Evolutionary conservation across 2,888 invertebrate genomes (phyloP).

Genomic region (Volucella zonaria): DNA sequence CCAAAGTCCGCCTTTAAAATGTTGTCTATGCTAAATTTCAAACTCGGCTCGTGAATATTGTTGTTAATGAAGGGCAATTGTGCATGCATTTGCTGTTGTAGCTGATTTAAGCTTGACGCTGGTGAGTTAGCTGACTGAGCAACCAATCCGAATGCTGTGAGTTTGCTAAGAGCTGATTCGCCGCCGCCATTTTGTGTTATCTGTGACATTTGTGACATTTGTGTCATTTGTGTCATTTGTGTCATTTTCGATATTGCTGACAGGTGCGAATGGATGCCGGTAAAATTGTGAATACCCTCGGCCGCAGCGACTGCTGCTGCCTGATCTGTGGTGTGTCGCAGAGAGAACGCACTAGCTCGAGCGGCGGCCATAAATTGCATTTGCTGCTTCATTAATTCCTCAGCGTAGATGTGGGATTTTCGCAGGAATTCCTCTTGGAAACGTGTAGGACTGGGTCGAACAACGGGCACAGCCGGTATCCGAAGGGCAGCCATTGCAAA

Average conservation of each 20-base stretch:
- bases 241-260: conserved; percentile 87
- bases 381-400: conserved; percentile 82
- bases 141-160: conserved; percentile 80
- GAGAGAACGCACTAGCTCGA: conserved; percentile 80
- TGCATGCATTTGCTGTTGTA: conserved; percentile 79
- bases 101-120: conserved; percentile 75
- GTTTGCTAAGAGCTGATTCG: conserved; percentile 77
- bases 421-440: conserved; percentile 82
- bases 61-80: conserved; percentile 79
- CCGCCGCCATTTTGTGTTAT: conserved; percentile 63
- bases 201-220: conserved; percentile 83
- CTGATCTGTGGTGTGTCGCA: conserved; percentile 73
- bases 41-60: conserved; percentile 84
- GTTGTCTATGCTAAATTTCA: conserved; percentile 94
- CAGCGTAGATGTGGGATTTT: conserved; percentile 82
- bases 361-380: conserved; percentile 83
- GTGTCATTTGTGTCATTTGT: conserved; percentile 75
- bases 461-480: conserved; percentile 75
- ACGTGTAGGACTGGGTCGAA: conserved; percentile 77
- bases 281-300: conserved; percentile 75
- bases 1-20: conserved; percentile 94
- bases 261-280: conserved; percentile 87
- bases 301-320: conserved; percentile 18
- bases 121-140: conserved; percentile 60
- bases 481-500: conserved; percentile 76